phyloP scores from a whole-genome alignment of 2,888 invertebrate genomes.

The Onthophagus sagittarius region DNA sequence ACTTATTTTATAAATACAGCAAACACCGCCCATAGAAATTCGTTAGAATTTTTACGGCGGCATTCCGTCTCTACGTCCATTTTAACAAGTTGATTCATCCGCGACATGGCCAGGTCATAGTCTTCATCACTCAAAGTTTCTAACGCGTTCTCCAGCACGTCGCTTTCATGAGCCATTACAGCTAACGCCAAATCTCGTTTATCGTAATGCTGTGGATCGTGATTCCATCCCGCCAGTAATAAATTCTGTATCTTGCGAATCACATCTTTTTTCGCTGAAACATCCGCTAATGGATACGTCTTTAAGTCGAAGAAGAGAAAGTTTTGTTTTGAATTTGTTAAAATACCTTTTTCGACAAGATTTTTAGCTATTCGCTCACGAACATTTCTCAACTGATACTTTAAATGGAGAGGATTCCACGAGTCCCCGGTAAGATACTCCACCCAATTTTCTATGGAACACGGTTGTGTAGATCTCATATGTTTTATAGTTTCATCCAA shows the following conservation, averaged over 20 bases:
- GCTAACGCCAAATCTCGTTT: constrained; percentile 83
- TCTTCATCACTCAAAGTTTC: constrained; percentile 90
- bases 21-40: constrained; percentile 73
- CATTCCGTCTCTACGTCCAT: constrained; percentile 68
- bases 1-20: constrained; percentile 32
- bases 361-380: constrained; percentile 94
- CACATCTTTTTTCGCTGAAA: constrained; percentile 83
- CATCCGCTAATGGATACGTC: constrained; percentile 92
- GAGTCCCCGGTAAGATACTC: constrained; percentile 96
- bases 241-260: constrained; percentile 95
- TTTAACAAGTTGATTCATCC: constrained; percentile 82
- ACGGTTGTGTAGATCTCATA: constrained; percentile 90
- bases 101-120: constrained; percentile 91
- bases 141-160: constrained; percentile 95
- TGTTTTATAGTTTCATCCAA: constrained; percentile 87
- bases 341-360: constrained; percentile 92
- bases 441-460: constrained; percentile 94
- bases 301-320: constrained; percentile 98
- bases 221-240: constrained; percentile 86
- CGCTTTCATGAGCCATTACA: constrained; percentile 89
- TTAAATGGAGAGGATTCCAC: constrained; percentile 94
- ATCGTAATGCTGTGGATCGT: constrained; percentile 91
- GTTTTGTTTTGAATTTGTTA: constrained; percentile 96
- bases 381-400: constrained; percentile 93
- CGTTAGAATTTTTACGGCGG: constrained; percentile 58